Evolutionary conservation across 2,888 invertebrate species (phyloP).

Genomic region (Phyto melanocephala): DNA sequence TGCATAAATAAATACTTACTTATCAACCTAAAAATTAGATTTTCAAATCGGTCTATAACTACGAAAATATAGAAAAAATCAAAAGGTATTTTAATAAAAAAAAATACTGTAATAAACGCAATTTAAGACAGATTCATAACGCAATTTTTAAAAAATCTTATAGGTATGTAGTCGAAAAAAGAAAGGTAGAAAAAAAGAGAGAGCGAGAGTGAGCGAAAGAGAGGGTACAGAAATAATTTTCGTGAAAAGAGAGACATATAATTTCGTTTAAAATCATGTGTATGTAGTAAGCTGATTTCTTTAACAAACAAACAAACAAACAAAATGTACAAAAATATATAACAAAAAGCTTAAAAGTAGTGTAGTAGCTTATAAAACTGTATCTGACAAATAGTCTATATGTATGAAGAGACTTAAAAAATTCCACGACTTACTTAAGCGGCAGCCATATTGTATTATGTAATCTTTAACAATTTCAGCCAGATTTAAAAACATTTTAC

Average conservation of each 20-base stretch:
- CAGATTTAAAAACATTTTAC: neutral
- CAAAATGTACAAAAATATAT: neutral
- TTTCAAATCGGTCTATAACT: neutral
- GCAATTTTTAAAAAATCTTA: too few species aligned
- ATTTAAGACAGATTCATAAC: too few species aligned
- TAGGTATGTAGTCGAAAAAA: constrained; percentile 10
- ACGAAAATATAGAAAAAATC: neutral
- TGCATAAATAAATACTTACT: too few species aligned
- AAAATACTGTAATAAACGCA: neutral
- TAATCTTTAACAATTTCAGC: constrained; percentile 21
- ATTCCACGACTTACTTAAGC: constrained; percentile 10
- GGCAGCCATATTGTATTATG: constrained; percentile 53
- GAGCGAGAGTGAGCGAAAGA: neutral
- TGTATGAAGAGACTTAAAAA: constrained; percentile 15
- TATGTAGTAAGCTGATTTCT: constrained; percentile 4
- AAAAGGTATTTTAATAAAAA: neutral
- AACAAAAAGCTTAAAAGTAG: constrained; percentile 28
- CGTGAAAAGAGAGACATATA: constrained; percentile 2
- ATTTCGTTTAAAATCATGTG: neutral
- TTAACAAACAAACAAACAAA: constrained; percentile 15
- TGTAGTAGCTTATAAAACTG: constrained; percentile 28
- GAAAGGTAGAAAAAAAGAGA: neutral
- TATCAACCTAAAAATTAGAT: neutral
- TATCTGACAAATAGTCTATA: constrained; percentile 42
- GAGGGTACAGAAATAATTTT: neutral